A percentile compares a stretch with the other conserved stretches of the same genome.
These are phyloP conservation scores for Coregonus suidteri DNA, from an alignment of 2,797 vertebrate genomes.

Conservation along the genomic window DNA sequence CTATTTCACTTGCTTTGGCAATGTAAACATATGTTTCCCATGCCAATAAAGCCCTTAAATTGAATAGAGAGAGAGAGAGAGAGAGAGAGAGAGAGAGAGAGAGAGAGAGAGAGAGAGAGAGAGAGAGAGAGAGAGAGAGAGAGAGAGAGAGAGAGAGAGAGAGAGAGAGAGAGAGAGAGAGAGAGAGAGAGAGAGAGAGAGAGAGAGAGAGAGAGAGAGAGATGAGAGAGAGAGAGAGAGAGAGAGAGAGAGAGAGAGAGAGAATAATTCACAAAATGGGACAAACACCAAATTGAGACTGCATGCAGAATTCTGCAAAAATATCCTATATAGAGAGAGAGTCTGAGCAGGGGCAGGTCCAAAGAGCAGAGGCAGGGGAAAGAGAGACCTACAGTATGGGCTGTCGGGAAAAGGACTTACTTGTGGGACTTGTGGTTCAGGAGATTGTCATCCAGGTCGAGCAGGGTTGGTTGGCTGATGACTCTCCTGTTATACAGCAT, in stretches of 20 bases:
- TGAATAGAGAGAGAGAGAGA: no score
- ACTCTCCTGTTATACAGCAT: constrained; percentile 72
- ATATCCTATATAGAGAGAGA: neutral
- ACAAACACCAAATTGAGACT: no score
- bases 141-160: neutral
- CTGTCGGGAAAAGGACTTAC: constrained; percentile 68
- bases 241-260: neutral
- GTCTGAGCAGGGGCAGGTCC: no score
- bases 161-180: no score
- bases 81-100: no score
- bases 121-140: constrained; percentile 1
- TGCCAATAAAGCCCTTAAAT: no score
- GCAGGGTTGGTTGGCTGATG: constrained; percentile 65
- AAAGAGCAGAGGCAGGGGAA: neutral
- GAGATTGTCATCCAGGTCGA: constrained; percentile 74
- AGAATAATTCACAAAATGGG: no score
- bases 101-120: no score
- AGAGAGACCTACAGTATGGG: neutral
- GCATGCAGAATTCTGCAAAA: no score
- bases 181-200: neutral
- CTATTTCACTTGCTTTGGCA: no score
- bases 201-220: no score
- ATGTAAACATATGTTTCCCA: no score
- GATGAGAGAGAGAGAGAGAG: constrained; percentile 1
- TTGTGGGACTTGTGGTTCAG: constrained; percentile 73